Base-by-base conservation (phyloP, 2,888 invertebrate species). In the Euproctis similis region DNA sequence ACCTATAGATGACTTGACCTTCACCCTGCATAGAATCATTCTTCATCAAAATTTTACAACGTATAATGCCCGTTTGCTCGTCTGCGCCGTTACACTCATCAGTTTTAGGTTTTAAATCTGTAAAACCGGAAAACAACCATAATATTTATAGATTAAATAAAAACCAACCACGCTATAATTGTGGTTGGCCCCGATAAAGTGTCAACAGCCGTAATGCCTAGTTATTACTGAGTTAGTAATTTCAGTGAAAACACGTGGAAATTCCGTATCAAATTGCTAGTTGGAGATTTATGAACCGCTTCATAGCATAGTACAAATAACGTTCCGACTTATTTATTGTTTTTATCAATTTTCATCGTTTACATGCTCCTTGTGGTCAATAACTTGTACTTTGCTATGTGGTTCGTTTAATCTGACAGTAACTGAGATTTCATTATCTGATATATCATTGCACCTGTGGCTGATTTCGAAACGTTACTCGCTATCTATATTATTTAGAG, bases 241-340 rank as follows among this genome's bases (percentile, higher is more conserved):
- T 73, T 67, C 59, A 73, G 71, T 71, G 73, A 73, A 77, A 76
- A 74, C 60, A 62, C 66, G 68, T 68, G 59, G 72, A 72, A 69
- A 69, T 69, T 66, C 58, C 59, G 55, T 55, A 56, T 59, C 52
- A 72, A 76, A 77, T 77, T 72, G 53, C 68, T 42, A 54, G 65
- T 64, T 73, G 57, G 50, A 47, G 58, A 65, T 63, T 66, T 65
- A 66, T 58, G 53, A 53, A 49, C 42, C 47, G 52, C 51, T 38
- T 35, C 47, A 56, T 49, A 52, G 50, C 51, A 58, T 42, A 59
- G 59, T 59, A 53, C 48, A 54, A n/a, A n/a, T n/a, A n/a, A n/a
- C n/a, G n/a, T n/a, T 57, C 36, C 44, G 49, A 55, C 53, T 46
- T 50, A 53, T 45, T 58, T 39, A 43, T 41, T 43, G 44, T 42